Evolutionary conservation across 2,888 invertebrate genomes (phyloP).

Genomic region (Ceraclea dissimilis): DNA sequence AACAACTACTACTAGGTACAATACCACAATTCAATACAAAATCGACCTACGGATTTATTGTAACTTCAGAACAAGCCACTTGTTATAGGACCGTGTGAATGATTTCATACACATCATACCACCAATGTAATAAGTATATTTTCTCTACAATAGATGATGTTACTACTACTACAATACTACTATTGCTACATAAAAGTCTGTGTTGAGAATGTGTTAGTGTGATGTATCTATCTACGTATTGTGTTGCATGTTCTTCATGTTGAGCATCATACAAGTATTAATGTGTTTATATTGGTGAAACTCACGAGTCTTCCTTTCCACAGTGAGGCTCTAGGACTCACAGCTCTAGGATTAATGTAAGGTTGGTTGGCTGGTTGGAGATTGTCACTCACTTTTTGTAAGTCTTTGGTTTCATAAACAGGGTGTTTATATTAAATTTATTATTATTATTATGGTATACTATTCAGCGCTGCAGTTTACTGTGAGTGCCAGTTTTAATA

Average conservation of each 20-base stretch:
- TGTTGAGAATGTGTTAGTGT: too few relatives aligned
- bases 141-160: too few relatives aligned
- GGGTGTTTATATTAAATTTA: slow-evolving; percentile 17
- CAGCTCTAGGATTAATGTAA: background rate
- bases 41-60: too few relatives aligned
- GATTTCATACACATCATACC: too few relatives aligned
- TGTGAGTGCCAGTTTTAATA: background rate
- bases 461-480: background rate
- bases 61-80: too few relatives aligned
- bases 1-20: background rate
- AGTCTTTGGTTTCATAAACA: slow-evolving; percentile 24
- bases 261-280: background rate
- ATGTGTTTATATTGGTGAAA: background rate
- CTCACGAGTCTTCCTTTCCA: slow-evolving; percentile 20
- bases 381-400: slow-evolving; percentile 10
- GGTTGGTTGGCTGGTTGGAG: slow-evolving; percentile 1
- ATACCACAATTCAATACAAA: too few relatives aligned
- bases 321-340: slow-evolving; percentile 12
- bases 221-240: too few relatives aligned
- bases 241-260: too few relatives aligned
- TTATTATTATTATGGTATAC: background rate
- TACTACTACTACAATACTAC: too few relatives aligned
- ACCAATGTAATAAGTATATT: too few relatives aligned
- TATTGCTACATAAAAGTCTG: too few relatives aligned
- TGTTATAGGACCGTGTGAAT: too few relatives aligned